Conservation (phyloP, 2,113 vertebrate genomes). For the Strix uralensis region DNA sequence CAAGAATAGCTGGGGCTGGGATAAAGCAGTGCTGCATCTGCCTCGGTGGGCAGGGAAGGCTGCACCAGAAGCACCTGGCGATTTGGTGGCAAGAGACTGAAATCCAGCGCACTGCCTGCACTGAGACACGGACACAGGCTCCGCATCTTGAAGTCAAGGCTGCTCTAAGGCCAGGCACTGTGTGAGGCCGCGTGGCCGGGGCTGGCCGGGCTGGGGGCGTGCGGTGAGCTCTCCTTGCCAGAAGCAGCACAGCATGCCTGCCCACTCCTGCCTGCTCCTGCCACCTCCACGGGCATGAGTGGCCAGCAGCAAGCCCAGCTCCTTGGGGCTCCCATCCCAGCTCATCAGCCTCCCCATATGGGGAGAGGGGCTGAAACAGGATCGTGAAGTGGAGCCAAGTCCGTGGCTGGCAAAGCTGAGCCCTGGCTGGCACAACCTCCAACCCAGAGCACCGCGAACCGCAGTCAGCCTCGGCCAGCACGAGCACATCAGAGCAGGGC, state of each 20-base stretch:
- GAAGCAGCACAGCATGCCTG: not conserved
- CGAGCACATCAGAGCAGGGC: rapidly evolving
- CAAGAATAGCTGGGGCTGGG: not conserved
- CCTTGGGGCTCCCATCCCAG: not conserved
- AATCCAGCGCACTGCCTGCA: not conserved
- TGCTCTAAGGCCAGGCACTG: not conserved
- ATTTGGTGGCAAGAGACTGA: not conserved
- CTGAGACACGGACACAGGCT: not conserved
- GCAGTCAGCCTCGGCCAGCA: not conserved
- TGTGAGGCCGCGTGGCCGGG: rapidly evolving
- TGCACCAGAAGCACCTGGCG: not conserved
- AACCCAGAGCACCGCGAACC: not conserved
- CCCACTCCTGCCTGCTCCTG: not conserved
- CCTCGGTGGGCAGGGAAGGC: not conserved
- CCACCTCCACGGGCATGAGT: rapidly evolving
- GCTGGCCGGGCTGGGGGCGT: not conserved
- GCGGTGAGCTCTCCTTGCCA: not conserved
- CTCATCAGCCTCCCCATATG: not conserved
- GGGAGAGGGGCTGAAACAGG: not conserved
- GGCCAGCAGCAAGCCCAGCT: not conserved
- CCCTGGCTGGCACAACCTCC: not conserved
- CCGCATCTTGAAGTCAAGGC: rapidly evolving
- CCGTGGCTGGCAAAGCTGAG: not conserved
- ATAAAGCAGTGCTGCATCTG: not conserved
- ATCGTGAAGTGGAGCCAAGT: not conserved